Percentiles rank a stretch among this genome's conserved stretches.
These are phyloP conservation scores for Nautilus pompilius DNA, from an alignment of 1,140 invertebrate genomes.

Conservation along the genomic window DNA sequence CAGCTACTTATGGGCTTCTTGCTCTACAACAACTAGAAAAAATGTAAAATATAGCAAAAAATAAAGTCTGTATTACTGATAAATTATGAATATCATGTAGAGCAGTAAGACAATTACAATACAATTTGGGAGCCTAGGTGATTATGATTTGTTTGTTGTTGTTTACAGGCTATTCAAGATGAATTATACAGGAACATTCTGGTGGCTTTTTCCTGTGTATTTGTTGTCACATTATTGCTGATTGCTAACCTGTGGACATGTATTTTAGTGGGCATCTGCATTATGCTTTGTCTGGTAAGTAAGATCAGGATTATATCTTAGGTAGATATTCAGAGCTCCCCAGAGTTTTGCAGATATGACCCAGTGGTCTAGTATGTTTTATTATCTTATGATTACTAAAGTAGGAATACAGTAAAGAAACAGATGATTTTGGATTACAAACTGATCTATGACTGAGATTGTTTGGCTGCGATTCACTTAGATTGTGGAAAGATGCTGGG, in stretches of 20 bases:
- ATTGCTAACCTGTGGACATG: slow-evolving; percentile 78
- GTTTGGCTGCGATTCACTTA: not conserved
- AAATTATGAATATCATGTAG: too few relatives aligned
- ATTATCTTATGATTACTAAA: not conserved
- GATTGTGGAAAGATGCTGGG: not conserved
- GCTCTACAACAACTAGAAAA: too few relatives aligned
- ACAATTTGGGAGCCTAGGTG: not conserved
- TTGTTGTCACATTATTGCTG: slow-evolving; percentile 73
- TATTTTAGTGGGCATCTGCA: slow-evolving; percentile 75
- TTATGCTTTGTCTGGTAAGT: slow-evolving; percentile 67
- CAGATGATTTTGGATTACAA: not conserved
- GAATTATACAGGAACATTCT: slow-evolving; percentile 76
- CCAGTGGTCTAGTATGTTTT: not conserved
- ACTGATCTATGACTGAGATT: not conserved
- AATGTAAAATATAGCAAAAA: too few relatives aligned
- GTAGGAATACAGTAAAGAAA: not conserved
- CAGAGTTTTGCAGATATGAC: not conserved
- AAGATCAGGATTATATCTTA: not conserved
- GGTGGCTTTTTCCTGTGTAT: slow-evolving; percentile 75
- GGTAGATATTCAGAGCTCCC: too few relatives aligned
- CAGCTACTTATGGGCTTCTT: too few relatives aligned
- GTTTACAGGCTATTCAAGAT: slow-evolving; percentile 57
- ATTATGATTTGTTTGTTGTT: not conserved
- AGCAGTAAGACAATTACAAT: too few relatives aligned
- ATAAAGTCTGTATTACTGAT: too few relatives aligned